phyloP scores from a whole-genome alignment of 2,888 invertebrate species.

The Pachymerium ferrugineum region DNA sequence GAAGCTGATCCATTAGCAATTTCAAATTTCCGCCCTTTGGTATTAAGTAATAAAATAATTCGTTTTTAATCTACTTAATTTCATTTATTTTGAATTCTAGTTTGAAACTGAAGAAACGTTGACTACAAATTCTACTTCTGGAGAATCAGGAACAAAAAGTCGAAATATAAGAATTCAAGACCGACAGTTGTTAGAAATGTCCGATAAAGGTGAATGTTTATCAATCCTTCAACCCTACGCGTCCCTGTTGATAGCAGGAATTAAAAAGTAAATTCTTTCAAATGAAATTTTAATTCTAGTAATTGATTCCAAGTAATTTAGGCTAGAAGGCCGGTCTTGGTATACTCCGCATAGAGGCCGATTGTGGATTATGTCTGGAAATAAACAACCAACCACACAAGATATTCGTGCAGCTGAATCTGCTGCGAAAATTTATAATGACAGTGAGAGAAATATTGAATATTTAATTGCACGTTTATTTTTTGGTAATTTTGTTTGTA shows the following conservation, averaged over 20 bases:
- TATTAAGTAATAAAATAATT: background rate
- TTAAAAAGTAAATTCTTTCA: slow-evolving; percentile 61
- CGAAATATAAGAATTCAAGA: slow-evolving; percentile 58
- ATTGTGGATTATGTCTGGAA: slow-evolving; percentile 89
- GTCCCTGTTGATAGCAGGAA: slow-evolving; percentile 81
- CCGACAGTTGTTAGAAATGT: slow-evolving; percentile 69
- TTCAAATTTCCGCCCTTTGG: background rate
- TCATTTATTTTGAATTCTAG: background rate
- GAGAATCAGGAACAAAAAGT: background rate
- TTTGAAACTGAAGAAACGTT: background rate
- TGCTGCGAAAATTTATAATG: slow-evolving; percentile 21
- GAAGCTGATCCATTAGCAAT: background rate
- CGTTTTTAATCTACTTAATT: background rate
- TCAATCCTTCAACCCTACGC: slow-evolving; percentile 98
- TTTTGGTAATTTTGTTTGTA: slow-evolving; percentile 40
- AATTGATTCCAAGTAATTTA: slow-evolving; percentile 32
- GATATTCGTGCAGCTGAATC: slow-evolving; percentile 64
- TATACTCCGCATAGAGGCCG: slow-evolving; percentile 84
- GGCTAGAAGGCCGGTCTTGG: slow-evolving; percentile 90
- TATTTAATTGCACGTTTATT: background rate
- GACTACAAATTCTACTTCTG: too few relatives aligned
- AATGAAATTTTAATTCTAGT: background rate
- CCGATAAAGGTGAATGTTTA: slow-evolving; percentile 77
- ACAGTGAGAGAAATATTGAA: slow-evolving; percentile 18
- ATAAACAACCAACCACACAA: slow-evolving; percentile 64